Evolutionary conservation across 2,888 invertebrate genomes (phyloP).

Genomic region (Luperina testacea): DNA sequence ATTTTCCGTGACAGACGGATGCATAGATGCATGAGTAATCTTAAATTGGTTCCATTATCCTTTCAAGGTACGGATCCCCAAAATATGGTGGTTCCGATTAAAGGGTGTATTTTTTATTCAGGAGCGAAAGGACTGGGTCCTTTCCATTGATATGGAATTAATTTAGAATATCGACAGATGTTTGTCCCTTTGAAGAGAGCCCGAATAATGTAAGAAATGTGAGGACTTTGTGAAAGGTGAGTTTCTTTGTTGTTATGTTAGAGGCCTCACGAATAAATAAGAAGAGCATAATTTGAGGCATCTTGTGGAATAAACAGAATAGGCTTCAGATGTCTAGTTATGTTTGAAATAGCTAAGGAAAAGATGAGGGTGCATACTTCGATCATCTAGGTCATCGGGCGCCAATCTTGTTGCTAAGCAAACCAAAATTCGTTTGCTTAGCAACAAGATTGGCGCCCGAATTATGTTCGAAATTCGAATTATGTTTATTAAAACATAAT

Average conservation of each 20-base stretch:
- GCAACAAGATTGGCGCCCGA: no score
- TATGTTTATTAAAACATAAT: not conserved
- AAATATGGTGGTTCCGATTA: slow-evolving; percentile 34
- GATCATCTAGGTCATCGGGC: not conserved
- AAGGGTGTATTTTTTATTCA: slow-evolving; percentile 61
- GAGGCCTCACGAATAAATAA: slow-evolving; percentile 33
- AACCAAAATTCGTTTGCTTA: not conserved
- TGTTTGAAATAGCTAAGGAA: not conserved
- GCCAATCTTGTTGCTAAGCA: not conserved
- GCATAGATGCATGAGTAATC: no score
- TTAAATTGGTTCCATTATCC: not conserved
- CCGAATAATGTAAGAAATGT: slow-evolving; percentile 36
- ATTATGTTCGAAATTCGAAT: no score
- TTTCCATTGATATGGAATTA: slow-evolving; percentile 60
- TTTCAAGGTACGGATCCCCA: slow-evolving; percentile 2
- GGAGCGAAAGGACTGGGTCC: slow-evolving; percentile 30
- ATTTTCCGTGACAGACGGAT: not conserved
- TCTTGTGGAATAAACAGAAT: not conserved
- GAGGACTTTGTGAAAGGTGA: slow-evolving; percentile 34
- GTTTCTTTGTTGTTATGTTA: slow-evolving; percentile 30
- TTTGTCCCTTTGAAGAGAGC: slow-evolving; percentile 49
- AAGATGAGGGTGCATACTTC: not conserved
- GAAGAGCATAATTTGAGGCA: not conserved
- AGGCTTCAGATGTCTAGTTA: not conserved
- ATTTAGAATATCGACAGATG: slow-evolving; percentile 60